Evolutionary conservation across 2,888 invertebrate species (phyloP), one percentile per base, ranked within the genome.

Genomic region (Oscheius sp.): DNA sequence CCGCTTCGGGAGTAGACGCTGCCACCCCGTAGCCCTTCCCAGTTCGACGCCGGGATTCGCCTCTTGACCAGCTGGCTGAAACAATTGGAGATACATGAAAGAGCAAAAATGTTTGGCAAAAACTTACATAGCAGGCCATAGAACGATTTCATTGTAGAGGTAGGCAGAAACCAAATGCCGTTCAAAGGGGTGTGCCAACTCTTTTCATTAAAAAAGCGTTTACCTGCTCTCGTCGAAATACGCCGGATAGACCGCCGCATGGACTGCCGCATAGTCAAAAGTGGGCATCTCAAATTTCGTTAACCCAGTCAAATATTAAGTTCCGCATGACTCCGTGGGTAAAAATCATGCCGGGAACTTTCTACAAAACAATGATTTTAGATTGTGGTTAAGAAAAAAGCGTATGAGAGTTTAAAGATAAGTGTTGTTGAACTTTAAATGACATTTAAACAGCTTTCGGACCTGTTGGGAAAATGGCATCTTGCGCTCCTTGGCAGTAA

Each of bases 21-120:
- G 79, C 73, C 70, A 82, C 78, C 42, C 82, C 82, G 79, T 82
- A 82, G 32, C 82, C 76, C 73, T 79, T 80, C 47, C 80, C 78
- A 13, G 35, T 73, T 33, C 71, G 59, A 10, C 42, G 35, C 51
- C 29, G 53, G 66, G 50, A 35, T 53, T 72, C 73, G 47, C 66
- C 71, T 50, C 50, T 21, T 11, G 73, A 73, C 76, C 76, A 76
- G 51, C 70, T 70, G n/a, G 73, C 76, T 76, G 65, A 59, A 76
- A 60, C 11, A 2, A 63, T 47, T 29, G 7, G 42, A 5, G 42
- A 58, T 29, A 7, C 33, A 59, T 21, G 35, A 55, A 60, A 2
- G 5, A 55, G 35, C 35, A 4, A 35, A 29, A 53, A 53, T n/a
- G 5, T 55, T 55, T 53, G 29, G 51, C 9, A 29, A 37, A 63